Base-by-base conservation (phyloP, 2,888 invertebrate genomes). In the Sthenelais limicola region DNA sequence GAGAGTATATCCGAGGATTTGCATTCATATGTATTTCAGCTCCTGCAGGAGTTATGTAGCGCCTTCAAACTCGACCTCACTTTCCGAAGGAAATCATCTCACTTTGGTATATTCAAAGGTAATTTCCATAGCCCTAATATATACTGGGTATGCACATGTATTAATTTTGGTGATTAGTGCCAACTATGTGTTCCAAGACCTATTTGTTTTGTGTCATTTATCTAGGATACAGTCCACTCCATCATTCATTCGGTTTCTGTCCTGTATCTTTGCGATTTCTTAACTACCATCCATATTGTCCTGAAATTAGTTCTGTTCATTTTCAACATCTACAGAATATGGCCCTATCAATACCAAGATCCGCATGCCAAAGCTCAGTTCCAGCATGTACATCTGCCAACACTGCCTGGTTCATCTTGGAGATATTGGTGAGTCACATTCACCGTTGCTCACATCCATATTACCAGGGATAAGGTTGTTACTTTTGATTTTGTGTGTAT, bases 331-430 rank as follows among this genome's bases (percentile, higher is more conserved):
- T 74, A 7, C 68, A 76, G 73, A 77, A 56, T 74, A 73, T 70
- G 74, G 73, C 15, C 69, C 76, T n/a, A 68, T 72, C 15, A 38
- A 21, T n/a, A 58, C 33, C 30, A 84, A 81, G 73, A 84, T 84
- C 43, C 84, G 82, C 49, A 79, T 81, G 7, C 85, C 87, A 0
- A 86, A 84, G 79, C 83, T 82, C 75, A 85, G 92, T 49, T 94
- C 94, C 12, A 94, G 93, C 84, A 91, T 93, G 74, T 95, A 95
- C 88, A 93, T 94, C 81, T 94, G 94, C 86, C 95, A 95, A 85
- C 94, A 95, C 88, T 95, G 95, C 87, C 90, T 95, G 73, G 94
- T 95, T 72, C 96, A 95, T 86, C 90, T 95, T 73, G 96, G 96
- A 0, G 95, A 95, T 85, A 91, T 95, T 80, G 83, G 83, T 84